phyloP scores from a whole-genome alignment of 2,113 vertebrate species.

The Eretmochelys imbricata region DNA sequence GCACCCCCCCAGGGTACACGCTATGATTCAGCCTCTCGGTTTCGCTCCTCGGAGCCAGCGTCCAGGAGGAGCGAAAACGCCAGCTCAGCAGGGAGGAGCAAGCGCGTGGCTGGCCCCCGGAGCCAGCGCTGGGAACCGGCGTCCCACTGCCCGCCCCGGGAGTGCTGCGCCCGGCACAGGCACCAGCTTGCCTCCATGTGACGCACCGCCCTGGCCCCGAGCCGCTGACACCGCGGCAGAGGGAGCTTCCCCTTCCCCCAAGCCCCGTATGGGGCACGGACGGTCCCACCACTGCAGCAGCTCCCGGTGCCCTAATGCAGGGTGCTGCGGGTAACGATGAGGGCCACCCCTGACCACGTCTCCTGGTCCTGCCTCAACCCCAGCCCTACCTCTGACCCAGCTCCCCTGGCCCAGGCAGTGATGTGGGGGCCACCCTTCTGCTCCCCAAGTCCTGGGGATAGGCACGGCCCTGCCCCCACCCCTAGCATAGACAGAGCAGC shows the following conservation, averaged over 20 bases:
- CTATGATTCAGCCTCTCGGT: constrained; percentile 70
- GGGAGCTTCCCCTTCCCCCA: neutral
- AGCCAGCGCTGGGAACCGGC: neutral
- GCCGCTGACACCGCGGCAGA: neutral
- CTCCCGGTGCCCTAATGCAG: neutral
- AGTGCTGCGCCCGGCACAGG: neutral
- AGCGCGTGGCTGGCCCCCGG: neutral
- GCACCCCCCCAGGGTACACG: constrained; percentile 32
- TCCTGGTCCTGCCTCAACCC: too few species aligned
- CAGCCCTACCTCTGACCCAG: too few species aligned
- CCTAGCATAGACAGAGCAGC: neutral
- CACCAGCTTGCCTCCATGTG: neutral
- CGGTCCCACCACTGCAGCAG: neutral
- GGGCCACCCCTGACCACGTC: neutral
- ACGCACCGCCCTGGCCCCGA: neutral
- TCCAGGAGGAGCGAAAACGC: neutral
- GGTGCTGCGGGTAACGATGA: neutral
- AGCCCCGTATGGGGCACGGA: neutral
- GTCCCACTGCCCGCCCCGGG: neutral
- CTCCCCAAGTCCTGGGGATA: neutral
- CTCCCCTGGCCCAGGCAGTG: neutral
- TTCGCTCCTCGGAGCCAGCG: constrained; percentile 66
- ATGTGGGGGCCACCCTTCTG: neutral
- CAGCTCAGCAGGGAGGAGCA: constrained; percentile 3
- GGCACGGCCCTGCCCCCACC: neutral